phyloP scores from a whole-genome alignment of 2,797 vertebrate genomes.

The Notoglanidium macrostoma region DNA sequence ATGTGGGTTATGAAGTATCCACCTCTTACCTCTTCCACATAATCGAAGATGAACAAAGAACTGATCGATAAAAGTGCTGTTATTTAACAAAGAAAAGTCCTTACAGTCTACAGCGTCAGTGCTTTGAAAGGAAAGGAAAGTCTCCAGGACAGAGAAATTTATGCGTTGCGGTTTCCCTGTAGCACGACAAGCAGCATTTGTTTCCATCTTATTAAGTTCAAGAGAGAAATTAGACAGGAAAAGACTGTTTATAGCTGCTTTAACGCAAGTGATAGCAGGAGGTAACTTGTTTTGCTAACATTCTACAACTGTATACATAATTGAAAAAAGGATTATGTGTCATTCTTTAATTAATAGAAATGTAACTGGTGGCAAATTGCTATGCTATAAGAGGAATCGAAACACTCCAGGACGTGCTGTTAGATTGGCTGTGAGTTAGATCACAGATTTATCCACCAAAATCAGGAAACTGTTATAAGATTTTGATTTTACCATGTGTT shows the following conservation, averaged over 20 bases:
- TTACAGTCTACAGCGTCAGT: no score
- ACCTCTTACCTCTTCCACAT: neutral
- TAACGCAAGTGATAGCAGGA: neutral
- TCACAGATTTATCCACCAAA: neutral
- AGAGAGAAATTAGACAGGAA: neutral
- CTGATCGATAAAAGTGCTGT: neutral
- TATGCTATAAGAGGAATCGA: neutral
- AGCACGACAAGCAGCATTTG: neutral
- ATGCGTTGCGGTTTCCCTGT: neutral
- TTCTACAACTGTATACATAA: neutral
- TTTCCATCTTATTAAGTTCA: neutral
- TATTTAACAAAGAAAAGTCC: neutral
- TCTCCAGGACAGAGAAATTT: neutral
- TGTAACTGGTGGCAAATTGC: neutral
- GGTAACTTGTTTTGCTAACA: neutral
- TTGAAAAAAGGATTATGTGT: neutral
- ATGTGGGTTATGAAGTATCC: neutral
- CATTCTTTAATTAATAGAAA: neutral
- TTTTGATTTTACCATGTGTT: neutral
- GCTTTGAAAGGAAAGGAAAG: no score
- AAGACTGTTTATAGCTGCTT: neutral
- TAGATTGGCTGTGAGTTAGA: neutral
- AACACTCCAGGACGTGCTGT: neutral
- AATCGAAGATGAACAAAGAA: neutral
- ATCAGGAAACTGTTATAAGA: neutral